Evolutionary conservation across 2,797 vertebrate species (phyloP), one percentile per base, ranked within the genome.

Genomic region (Heteromormyrus szaboi): DNA sequence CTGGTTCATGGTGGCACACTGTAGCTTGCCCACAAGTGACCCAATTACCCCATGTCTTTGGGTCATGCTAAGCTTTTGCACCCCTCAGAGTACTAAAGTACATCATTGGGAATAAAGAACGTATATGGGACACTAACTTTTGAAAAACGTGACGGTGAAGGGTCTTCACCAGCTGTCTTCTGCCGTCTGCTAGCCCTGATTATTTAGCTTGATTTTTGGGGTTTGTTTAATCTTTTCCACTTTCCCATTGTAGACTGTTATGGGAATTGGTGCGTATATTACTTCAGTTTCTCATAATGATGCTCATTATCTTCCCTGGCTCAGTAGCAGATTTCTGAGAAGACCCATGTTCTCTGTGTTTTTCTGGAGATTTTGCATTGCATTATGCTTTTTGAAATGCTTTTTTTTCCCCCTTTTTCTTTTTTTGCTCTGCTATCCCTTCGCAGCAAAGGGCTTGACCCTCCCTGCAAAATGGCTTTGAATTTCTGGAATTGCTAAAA

Each of bases 401-500:
- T 54, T 17, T 56, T 56, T 56, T 56, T 54, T 37, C 19, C 17
- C 25, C 25, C 25, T 25, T 25, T 54, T 29, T 85, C 12, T 33
- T 33, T 37, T 51, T 54, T 17, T 44, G 5, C 4, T 9, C 8
- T 22, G 51, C 62, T 25, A 33, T 22, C 9, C 44, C 59, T 89
- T 88, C 11, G 0, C 14, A 62, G 8, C 41, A 19, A 29, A 51
- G 81, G 72, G 5, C 2, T 53, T 9, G 14, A 29, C 25, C 46
- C 9, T 76, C 50, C 9, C 12, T 51, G 53, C 46, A 37, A 79
- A 86, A 62, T n/a, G 25, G 65, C 87, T 25, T 33, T 56, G 48
- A 25, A 88, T 86, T 86, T 86, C 25, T 54, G 84, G 25, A 79
- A 29, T 12, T 79, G 44, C 59, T 87, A 41, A 89, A 88, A 81